Evolutionary conservation across 2,797 vertebrate species (phyloP).

Genomic region (Chiloscyllium punctatum): DNA sequence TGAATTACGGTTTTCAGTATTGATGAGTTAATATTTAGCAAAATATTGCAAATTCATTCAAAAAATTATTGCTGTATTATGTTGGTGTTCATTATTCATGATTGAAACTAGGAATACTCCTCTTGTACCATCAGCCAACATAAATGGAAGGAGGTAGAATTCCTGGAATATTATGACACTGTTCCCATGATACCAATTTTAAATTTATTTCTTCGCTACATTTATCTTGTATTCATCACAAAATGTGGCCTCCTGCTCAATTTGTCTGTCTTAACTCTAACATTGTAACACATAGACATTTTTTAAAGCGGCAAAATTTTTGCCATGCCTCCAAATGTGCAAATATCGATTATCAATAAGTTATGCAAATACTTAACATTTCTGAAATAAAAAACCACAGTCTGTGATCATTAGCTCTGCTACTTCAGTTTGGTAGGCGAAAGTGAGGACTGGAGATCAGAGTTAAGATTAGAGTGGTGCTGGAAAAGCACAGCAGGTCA

Average conservation of each 20-base stretch:
- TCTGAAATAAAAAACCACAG: background rate
- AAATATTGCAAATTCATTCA: background rate
- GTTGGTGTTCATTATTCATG: background rate
- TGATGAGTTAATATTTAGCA: background rate
- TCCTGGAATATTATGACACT: background rate
- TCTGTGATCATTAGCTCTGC: background rate
- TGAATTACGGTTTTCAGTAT: background rate
- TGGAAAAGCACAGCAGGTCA: too few species aligned
- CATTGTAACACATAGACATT: background rate
- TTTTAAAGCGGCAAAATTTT: background rate
- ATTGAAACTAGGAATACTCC: background rate
- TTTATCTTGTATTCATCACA: background rate
- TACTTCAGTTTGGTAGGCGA: background rate
- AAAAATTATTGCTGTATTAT: background rate
- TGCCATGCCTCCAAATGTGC: background rate
- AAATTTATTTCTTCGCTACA: background rate
- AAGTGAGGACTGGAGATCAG: too few species aligned
- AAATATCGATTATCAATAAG: background rate
- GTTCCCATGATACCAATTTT: background rate
- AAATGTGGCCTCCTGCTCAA: background rate
- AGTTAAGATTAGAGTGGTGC: too few species aligned
- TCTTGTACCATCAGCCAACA: background rate
- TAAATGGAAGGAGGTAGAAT: background rate
- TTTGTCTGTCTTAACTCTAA: background rate
- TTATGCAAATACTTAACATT: background rate